Conservation (phyloP, 2,113 vertebrate genomes). For the Pandion haliaetus region DNA sequence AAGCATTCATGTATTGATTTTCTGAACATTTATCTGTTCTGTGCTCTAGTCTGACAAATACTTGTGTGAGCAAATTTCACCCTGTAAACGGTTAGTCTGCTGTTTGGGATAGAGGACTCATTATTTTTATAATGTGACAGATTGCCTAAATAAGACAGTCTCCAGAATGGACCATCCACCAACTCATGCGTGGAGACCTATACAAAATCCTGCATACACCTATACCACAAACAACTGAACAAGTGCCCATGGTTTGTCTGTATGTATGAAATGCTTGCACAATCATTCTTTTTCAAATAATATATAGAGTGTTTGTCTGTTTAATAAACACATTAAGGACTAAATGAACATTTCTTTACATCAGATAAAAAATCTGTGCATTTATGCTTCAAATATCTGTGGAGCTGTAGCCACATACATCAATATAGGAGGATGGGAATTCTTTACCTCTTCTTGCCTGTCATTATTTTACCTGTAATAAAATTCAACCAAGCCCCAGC, state of each 20-base stretch:
- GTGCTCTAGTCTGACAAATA: not conserved
- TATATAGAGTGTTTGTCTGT: not conserved
- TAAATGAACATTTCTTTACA: not conserved
- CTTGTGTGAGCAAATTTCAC: not conserved
- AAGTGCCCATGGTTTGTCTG: not conserved
- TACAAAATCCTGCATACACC: not conserved
- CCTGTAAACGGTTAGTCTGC: not conserved
- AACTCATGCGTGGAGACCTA: not conserved
- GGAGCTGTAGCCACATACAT: not conserved
- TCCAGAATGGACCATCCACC: not conserved
- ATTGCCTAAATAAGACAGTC: not conserved
- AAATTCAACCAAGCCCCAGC: conserved; percentile 63
- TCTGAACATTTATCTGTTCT: not conserved
- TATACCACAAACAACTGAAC: not conserved
- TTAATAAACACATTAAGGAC: not conserved
- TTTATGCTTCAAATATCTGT: not conserved
- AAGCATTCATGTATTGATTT: not conserved
- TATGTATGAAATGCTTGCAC: not conserved
- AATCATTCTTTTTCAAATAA: not conserved
- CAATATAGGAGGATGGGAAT: not conserved
- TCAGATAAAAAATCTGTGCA: not conserved
- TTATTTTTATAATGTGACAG: not conserved
- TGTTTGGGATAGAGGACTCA: not conserved
- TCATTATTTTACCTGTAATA: conserved; percentile 62
- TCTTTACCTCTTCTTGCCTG: not conserved